Conservation (phyloP, 2,113 vertebrate species). For the Protobothrops flavoviridis region DNA sequence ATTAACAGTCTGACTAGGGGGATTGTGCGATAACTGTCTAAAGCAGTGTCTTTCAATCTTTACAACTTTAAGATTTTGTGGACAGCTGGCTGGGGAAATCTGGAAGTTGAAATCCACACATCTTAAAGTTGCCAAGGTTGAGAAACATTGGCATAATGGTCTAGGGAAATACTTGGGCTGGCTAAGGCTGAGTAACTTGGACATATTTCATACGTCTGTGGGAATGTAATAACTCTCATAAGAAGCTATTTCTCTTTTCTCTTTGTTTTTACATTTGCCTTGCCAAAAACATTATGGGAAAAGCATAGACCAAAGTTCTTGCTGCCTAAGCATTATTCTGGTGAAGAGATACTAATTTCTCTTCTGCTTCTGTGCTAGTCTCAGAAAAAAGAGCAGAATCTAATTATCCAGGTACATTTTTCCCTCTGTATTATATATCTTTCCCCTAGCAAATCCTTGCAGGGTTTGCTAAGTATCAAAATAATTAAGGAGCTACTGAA, state of each 20-base stretch:
- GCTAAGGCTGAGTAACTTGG: neutral
- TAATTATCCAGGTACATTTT: neutral
- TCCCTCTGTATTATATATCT: neutral
- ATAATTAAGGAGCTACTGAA: neutral
- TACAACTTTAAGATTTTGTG: neutral
- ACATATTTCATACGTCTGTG: neutral
- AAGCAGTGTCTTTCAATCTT: neutral
- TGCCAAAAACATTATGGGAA: neutral
- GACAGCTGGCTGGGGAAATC: neutral
- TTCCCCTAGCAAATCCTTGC: neutral
- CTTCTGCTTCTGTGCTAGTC: neutral
- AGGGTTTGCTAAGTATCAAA: neutral
- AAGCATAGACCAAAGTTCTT: slow-evolving; percentile 24
- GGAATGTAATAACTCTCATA: slow-evolving; percentile 1
- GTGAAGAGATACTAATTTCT: neutral
- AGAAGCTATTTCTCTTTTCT: neutral
- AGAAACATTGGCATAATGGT: neutral
- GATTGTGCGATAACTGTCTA: neutral
- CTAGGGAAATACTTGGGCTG: neutral
- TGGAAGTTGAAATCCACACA: neutral
- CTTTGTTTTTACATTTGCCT: neutral
- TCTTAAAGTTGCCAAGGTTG: neutral
- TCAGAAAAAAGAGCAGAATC: neutral
- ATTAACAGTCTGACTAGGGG: neutral
- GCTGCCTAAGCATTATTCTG: neutral